A percentile compares a stretch with the other conserved stretches of the same genome.
Conservation (phyloP, 2,797 vertebrate genomes). For the Poecilia gillii region DNA sequence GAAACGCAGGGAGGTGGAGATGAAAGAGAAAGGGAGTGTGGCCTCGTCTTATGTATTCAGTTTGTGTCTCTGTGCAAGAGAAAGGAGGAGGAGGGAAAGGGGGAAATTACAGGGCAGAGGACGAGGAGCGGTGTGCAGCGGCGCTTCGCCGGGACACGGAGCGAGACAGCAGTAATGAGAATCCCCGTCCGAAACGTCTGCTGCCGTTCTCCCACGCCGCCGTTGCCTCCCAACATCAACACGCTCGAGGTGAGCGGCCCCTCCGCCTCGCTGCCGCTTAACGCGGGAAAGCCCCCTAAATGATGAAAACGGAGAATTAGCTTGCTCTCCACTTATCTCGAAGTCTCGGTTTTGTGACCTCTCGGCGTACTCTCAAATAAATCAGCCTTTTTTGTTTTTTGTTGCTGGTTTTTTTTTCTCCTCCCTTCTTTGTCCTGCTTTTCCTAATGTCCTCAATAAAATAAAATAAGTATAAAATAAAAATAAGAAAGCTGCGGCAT, state of each 20-base stretch:
- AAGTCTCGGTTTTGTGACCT: conserved; percentile 36
- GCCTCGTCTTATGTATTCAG: conserved; percentile 77
- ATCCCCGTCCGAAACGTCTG: conserved; percentile 71
- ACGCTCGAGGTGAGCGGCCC: conserved; percentile 52
- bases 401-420: neutral
- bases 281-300: conserved; percentile 59
- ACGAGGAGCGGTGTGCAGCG: conserved; percentile 43
- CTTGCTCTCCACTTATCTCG: conserved; percentile 19
- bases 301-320: conserved; percentile 45
- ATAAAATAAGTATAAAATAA: neutral
- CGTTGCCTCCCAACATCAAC: conserved; percentile 33
- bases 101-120: conserved; percentile 60
- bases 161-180: conserved; percentile 75
- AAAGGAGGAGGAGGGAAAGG: conserved; percentile 29
- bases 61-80: conserved; percentile 49
- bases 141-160: conserved; percentile 61
- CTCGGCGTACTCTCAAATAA: conserved; percentile 12
- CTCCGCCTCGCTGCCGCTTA: conserved; percentile 43
- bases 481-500: conserved; percentile 1
- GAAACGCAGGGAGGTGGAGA: conserved; percentile 41
- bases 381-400: conserved; percentile 4
- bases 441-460: conserved; percentile 8
- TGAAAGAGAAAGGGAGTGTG: conserved; percentile 30
- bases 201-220: conserved; percentile 45
- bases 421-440: neutral